A percentile compares a stretch with the other conserved stretches of the same genome.
phyloP scores from a whole-genome alignment of 2,888 invertebrate species.

The Noctua janthe region DNA sequence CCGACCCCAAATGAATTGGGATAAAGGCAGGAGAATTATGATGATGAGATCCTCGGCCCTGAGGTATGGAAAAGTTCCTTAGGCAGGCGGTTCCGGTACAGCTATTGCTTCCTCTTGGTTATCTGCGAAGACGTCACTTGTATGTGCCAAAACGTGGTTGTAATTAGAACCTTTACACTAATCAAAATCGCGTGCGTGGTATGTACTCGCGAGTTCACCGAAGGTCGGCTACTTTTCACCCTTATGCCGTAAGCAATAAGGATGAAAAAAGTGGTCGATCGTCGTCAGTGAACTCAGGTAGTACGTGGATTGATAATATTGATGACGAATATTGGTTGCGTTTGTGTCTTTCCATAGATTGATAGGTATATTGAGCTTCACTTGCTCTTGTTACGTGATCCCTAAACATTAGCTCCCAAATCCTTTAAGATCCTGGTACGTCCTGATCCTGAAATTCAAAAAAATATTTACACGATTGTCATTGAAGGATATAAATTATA shows the following conservation, averaged over 20 bases:
- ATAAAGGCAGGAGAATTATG: neutral
- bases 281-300: no score
- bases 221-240: no score
- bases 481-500: no score
- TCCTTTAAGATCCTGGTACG: neutral
- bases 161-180: conserved; percentile 7
- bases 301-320: neutral
- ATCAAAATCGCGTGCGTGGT: neutral
- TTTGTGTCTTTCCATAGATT: neutral
- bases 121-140: neutral
- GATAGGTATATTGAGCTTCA: neutral
- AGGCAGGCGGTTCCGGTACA: no score
- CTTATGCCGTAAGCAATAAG: no score
- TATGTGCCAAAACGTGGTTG: neutral
- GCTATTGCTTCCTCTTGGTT: neutral
- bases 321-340: neutral
- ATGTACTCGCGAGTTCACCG: neutral
- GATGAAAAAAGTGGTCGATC: no score
- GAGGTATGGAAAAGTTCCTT: neutral
- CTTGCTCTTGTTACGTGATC: neutral
- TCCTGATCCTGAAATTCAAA: neutral
- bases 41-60: neutral
- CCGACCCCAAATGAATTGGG: neutral
- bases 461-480: neutral
- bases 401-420: neutral